Base-by-base conservation (phyloP, 2,888 invertebrate species). In the Marasmarcha lunaedactyla region DNA sequence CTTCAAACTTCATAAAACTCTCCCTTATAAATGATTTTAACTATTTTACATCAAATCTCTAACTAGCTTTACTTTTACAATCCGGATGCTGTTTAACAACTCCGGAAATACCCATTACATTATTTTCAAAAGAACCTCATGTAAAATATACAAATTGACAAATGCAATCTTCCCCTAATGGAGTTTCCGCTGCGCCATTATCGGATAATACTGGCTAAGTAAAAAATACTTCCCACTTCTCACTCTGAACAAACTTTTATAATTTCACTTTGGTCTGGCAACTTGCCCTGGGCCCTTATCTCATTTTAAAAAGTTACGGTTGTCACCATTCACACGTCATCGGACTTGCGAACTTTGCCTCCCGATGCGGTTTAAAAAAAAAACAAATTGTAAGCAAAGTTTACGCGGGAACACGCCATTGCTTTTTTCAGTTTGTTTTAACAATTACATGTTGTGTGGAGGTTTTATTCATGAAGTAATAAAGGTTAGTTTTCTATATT, bases 271-370 rank as follows among this genome's bases (percentile, higher is more conserved):
- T 35, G 9, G 7, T 2, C 11, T 14, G 35, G 15, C 13, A 13
- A 35, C 35, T 13, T 13, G 35, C 35, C 14, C 14, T 13, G 7
- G 10, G 35, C 14, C 14, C n/a, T 35, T 14, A 13, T 35, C 35
- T 14, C 30, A 11, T 30, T 30, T n/a, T 9, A 30, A 30, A 30
- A 30, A 30, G 30, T 30, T 35, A 13, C 15, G 7, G 3, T 10
- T 35, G 35, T 35, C 35, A 15, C 35, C 14, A 35, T 35, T 35
- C 35, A 35, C 35, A 35, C 35, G 10, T 35, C 35, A 35, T 35
- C 14, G 25, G 12, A 12, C 11, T 25, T 25, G 36, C 14, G n/a
- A 37, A 27, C 37, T 27, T 27, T 13, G 37, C 9, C 27, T 25
- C 37, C 37, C 13, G 12, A 20, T 20, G 20, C 25, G 27, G 25